A percentile compares a stretch with the other conserved stretches of the same genome.
phyloP scores from a whole-genome alignment of 2,113 vertebrate genomes.

The Chaetodon trifascialis region DNA sequence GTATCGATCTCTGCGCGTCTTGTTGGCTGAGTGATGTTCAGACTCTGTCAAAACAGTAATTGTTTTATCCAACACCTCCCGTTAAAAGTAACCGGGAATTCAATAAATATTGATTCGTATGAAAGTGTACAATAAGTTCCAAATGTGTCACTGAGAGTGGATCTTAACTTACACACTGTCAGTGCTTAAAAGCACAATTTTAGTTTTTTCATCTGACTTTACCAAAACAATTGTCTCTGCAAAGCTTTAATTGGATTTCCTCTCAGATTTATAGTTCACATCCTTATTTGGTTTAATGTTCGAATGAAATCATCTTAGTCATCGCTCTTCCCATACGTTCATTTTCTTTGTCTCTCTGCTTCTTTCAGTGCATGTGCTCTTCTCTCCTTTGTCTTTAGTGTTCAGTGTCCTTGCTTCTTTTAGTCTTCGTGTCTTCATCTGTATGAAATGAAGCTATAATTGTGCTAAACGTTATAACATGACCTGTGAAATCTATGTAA shows the following conservation, averaged over 20 bases:
- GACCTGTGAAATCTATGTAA: no score
- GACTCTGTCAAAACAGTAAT: slow-evolving; percentile 48
- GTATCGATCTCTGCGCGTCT: slow-evolving; percentile 54
- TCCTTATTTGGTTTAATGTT: background rate
- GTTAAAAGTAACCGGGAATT: slow-evolving; percentile 6
- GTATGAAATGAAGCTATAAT: no score
- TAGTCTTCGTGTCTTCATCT: no score
- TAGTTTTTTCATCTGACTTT: background rate
- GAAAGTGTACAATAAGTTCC: slow-evolving; percentile 33
- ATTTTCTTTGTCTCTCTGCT: background rate
- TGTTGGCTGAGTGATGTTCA: slow-evolving; percentile 49
- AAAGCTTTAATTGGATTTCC: background rate
- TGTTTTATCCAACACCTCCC: slow-evolving; percentile 25
- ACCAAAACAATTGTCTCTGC: background rate
- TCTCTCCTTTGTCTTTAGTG: background rate
- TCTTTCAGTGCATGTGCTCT: background rate
- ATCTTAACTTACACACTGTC: slow-evolving; percentile 11
- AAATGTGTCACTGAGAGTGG: slow-evolving; percentile 15
- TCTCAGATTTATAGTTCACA: slow-evolving; percentile 1
- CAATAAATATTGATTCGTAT: slow-evolving; percentile 43
- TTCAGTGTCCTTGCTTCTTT: background rate
- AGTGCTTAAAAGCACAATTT: background rate
- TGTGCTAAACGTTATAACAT: no score
- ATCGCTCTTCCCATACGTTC: background rate
- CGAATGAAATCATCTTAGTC: background rate